phyloP scores from a whole-genome alignment of 2,888 invertebrate genomes.

The Cepaea hortensis region DNA sequence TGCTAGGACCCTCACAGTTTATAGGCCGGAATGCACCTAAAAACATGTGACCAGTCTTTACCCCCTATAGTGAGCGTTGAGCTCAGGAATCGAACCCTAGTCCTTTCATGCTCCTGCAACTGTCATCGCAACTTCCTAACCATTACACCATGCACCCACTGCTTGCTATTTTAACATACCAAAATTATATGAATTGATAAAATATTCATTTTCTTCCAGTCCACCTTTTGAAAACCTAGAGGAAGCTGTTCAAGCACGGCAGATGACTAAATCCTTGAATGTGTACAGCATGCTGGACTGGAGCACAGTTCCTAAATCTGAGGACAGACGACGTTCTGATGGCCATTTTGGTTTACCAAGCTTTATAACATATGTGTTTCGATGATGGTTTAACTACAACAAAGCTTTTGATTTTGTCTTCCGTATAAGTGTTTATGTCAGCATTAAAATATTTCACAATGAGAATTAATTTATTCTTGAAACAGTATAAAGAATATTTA shows the following conservation, averaged over 20 bases:
- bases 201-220: background rate
- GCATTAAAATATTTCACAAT: too few species aligned
- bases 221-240: slow-evolving; percentile 61
- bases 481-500: too few species aligned
- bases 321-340: slow-evolving; percentile 65
- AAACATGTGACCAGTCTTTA: too few species aligned
- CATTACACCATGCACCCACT: too few species aligned
- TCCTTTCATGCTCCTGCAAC: too few species aligned
- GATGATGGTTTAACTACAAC: slow-evolving; percentile 53
- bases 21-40: too few species aligned
- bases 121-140: too few species aligned
- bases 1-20: too few species aligned
- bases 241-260: slow-evolving; percentile 67
- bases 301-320: slow-evolving; percentile 69
- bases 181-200: background rate
- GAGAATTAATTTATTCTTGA: too few species aligned
- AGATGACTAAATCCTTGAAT: slow-evolving; percentile 69
- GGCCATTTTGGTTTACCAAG: slow-evolving; percentile 67
- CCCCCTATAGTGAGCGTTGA: too few species aligned
- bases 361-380: slow-evolving; percentile 70
- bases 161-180: background rate
- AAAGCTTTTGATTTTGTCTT: background rate
- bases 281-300: slow-evolving; percentile 72
- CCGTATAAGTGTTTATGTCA: too few species aligned
- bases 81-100: too few species aligned